Conservation (phyloP, 2,797 vertebrate genomes). For the Oryzias dopingdopingensis region DNA sequence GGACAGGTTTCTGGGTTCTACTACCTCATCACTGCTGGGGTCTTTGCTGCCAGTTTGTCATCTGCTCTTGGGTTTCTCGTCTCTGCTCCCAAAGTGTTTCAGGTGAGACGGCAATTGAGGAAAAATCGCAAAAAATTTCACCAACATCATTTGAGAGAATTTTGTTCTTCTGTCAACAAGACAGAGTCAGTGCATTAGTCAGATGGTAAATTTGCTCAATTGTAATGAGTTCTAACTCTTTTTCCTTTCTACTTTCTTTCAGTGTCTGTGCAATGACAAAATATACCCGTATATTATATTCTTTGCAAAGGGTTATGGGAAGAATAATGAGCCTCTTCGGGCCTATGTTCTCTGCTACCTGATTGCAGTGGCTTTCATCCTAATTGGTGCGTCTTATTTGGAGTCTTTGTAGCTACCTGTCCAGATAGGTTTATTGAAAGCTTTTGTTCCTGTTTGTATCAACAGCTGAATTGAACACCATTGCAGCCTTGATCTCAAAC, state of each 20-base stretch:
- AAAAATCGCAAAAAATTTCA: too few relatives aligned
- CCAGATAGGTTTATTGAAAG: not conserved
- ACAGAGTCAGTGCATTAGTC: not conserved
- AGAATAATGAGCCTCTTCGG: constrained; percentile 75
- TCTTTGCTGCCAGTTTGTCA: constrained; percentile 79
- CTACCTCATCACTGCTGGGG: constrained; percentile 73
- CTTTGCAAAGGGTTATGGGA: constrained; percentile 81
- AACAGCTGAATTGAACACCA: constrained; percentile 73
- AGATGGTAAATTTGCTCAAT: not conserved
- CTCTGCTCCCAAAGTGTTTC: constrained; percentile 81
- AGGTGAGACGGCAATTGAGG: constrained; percentile 52
- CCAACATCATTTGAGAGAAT: too few relatives aligned
- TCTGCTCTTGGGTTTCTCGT: constrained; percentile 81
- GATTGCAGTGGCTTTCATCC: constrained; percentile 76
- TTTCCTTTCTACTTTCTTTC: constrained; percentile 6
- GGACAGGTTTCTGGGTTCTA: constrained; percentile 72
- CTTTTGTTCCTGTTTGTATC: not conserved
- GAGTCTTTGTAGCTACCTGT: not conserved
- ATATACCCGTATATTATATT: constrained; percentile 78
- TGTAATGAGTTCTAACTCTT: not conserved
- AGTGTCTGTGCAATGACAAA: constrained; percentile 82
- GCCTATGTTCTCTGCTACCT: constrained; percentile 76
- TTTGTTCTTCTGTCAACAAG: too few relatives aligned
- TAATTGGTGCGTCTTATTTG: constrained; percentile 70
- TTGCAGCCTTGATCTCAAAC: constrained; percentile 78